Base-by-base conservation (phyloP, 2,888 invertebrate genomes). In the Ctena decussata region DNA sequence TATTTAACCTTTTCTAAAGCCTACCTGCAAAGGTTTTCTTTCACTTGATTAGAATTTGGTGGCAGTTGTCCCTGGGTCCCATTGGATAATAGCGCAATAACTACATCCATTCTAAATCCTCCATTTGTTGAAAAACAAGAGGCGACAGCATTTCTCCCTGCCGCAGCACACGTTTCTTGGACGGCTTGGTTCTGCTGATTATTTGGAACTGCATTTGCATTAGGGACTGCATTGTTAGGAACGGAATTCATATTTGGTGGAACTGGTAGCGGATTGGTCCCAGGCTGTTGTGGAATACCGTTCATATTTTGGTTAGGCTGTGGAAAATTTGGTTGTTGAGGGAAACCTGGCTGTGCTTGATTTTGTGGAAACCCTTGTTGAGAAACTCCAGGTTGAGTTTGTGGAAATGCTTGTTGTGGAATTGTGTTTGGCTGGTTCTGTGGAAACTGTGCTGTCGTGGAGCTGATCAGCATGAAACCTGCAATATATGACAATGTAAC, bases 81-180 rank as follows among this genome's bases (percentile, higher is more conserved):
- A 70, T 89, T 89, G 18, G 86, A 89, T 21, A 89, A 80, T n/a
- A 89, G 44, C 15, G 86, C 89, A 18, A 89, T 89, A 5, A 89
- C 89, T 0, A 76, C 77, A 37, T 77, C 53, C 89, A 89, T 89
- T 46, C 82, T 70, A 49, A 84, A 89, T n/a, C 83, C 83, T 24
- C 89, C 89, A 39, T 89, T 89, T 18, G 77, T 72, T 41, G 86
- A 86, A 78, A 89, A 89, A 60, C 89, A 89, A 46, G 82, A 82
- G n/a, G 89, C 80, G 1, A 87, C 89, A 12, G 85, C 89, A 37
- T 72, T 73, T 1, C 87, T 83, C 6, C 89, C 86, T 18, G 89
- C 89, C 78, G 44, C 30, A 41, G 69, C 77, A 27, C 69, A 65
- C 21, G 75, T 21, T 32, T 44, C 49, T 21, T 73, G 46, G 6